Percentiles rank a stretch among this genome's conserved stretches.
These are phyloP conservation scores for Nerophis ophidion DNA, from an alignment of 2,113 vertebrate species.

Conservation along the genomic window DNA sequence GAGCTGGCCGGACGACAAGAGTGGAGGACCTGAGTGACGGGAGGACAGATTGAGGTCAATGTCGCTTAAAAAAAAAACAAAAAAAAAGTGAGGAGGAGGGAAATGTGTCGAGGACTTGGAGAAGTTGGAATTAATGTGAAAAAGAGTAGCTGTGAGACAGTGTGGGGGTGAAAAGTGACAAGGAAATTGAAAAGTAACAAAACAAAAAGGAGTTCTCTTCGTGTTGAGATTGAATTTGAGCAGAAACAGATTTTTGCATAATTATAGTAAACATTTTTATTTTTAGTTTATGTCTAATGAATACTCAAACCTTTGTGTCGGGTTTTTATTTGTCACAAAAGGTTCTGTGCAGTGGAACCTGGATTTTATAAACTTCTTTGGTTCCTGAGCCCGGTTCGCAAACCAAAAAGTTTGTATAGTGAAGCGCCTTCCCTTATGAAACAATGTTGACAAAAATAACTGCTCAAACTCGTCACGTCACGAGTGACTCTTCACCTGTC, in stretches of 20 bases:
- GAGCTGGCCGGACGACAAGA: conserved; percentile 20
- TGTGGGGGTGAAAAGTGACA: conserved; percentile 13
- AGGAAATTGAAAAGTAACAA: conserved; percentile 28
- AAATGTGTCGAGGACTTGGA: conserved; percentile 8
- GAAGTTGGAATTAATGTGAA: conserved; percentile 25
- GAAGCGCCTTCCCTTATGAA: too few relatives aligned
- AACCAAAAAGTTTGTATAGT: too few relatives aligned
- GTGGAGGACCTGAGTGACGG: conserved; percentile 23
- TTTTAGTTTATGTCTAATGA: too few relatives aligned
- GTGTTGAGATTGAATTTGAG: neutral
- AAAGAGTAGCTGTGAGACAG: conserved; percentile 1
- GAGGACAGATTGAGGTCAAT: conserved; percentile 55
- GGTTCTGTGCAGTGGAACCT: too few relatives aligned
- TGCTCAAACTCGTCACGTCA: too few relatives aligned
- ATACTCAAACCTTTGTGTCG: too few relatives aligned
- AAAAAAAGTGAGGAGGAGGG: conserved; percentile 22
- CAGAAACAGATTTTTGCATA: neutral
- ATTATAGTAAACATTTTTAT: too few relatives aligned
- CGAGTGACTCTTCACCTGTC: too few relatives aligned
- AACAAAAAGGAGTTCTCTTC: neutral
- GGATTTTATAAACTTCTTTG: too few relatives aligned
- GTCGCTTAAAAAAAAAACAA: neutral
- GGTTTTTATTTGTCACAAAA: too few relatives aligned
- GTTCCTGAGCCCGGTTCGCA: too few relatives aligned
- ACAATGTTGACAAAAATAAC: too few relatives aligned